These are phyloP conservation scores for Taeniopygia guttata DNA, from an alignment of 2,797 vertebrate species.

Conservation along the genomic window DNA sequence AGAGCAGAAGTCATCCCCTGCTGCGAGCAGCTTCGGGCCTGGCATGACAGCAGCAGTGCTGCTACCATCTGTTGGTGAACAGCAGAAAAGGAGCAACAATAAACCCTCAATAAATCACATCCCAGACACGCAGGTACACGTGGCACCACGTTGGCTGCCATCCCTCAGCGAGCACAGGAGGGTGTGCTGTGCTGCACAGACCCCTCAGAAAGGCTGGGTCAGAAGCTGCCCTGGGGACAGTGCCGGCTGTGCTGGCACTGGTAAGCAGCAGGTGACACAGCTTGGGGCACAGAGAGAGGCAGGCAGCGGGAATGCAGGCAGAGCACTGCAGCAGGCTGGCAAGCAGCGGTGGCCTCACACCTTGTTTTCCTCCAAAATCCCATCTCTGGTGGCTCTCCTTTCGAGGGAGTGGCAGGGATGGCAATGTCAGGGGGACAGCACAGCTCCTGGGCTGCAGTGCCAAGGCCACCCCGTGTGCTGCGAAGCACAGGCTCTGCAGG, in stretches of 20 bases:
- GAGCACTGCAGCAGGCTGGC: not conserved
- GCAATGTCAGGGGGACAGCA: not conserved
- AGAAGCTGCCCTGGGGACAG: not conserved
- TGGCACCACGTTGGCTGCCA: rapidly evolving
- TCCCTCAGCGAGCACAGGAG: rapidly evolving
- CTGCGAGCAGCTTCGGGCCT: not conserved
- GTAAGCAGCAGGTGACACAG: not conserved
- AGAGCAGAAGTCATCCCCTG: not conserved
- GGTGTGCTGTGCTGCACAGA: not conserved
- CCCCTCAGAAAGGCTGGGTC: not conserved
- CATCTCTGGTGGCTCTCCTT: not conserved
- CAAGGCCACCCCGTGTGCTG: not conserved
- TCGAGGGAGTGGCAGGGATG: not conserved
- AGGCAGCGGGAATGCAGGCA: rapidly evolving
- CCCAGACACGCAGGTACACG: rapidly evolving
- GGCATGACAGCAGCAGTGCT: not conserved
- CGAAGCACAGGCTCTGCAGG: rapidly evolving
- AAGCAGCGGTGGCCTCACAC: not conserved
- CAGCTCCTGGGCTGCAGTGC: not conserved
- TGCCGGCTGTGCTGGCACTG: not conserved
- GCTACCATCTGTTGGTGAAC: constrained; percentile 58
- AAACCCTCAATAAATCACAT: not conserved
- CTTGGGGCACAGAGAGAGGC: rapidly evolving
- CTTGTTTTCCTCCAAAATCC: not conserved
- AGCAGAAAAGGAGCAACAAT: constrained; percentile 27